Conservation (phyloP, 2,113 vertebrate species). For the Leuciscus idus region DNA sequence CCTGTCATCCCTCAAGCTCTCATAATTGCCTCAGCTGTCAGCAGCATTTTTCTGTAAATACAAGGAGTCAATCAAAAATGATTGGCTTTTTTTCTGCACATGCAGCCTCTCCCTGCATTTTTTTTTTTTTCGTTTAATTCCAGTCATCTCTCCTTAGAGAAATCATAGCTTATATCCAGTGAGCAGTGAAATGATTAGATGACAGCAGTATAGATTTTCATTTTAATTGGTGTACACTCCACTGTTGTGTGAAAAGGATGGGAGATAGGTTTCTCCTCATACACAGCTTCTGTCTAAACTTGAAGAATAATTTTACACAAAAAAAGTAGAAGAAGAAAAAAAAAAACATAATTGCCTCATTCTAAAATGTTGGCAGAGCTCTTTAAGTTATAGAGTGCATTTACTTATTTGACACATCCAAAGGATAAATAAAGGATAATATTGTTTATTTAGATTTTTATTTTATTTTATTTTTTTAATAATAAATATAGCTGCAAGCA, state of each 20-base stretch:
- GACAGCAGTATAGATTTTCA: conserved; percentile 48
- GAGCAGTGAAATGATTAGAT: conserved; percentile 48
- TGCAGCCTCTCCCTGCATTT: background rate
- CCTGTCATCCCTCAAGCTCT: conserved; percentile 29
- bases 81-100: conserved; percentile 16
- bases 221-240: conserved; percentile 39
- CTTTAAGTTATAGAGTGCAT: background rate
- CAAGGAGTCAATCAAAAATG: conserved; percentile 48
- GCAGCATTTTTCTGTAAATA: conserved; percentile 37
- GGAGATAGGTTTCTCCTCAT: background rate
- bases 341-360: background rate
- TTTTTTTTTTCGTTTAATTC: background rate
- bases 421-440: background rate
- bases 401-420: too few relatives aligned
- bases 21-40: conserved; percentile 40
- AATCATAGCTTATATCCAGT: conserved; percentile 43
- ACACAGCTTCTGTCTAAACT: background rate
- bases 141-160: conserved; percentile 45
- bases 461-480: too few relatives aligned
- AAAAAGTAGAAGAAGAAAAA: background rate
- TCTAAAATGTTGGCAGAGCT: background rate
- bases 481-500: too few relatives aligned
- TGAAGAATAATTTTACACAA: conserved; percentile 12
- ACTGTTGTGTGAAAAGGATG: conserved; percentile 20
- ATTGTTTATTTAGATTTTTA: too few relatives aligned